Base-by-base conservation (phyloP, 2,888 invertebrate genomes). In the Drepana falcataria region DNA sequence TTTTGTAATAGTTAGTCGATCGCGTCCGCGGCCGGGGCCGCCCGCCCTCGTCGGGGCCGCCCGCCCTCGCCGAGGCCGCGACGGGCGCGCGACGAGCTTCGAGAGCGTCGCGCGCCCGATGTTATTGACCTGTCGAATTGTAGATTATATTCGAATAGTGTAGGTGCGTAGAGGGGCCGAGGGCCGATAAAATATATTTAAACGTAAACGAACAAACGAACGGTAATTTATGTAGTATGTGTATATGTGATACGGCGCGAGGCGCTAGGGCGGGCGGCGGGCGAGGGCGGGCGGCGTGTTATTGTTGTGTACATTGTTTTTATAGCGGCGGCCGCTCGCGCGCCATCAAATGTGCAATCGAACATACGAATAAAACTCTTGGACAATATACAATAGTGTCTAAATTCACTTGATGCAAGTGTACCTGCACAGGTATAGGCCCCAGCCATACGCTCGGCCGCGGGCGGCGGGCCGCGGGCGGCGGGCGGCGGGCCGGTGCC, bases 221-320 rank as follows among this genome's bases (percentile, higher is more conserved):
- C 21, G 21, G 44, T 44, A 9, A 44, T 44, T 6, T 44, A 44
- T 21, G 3, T 44, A 9, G 9, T 44, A 40, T 3, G 4, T 2
- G 9, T 44, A 9, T 44, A 44, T 44, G 44, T 44, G 44, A 44
- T 44, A 44, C 6, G 44, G 44, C 9, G 21, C 21, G 21, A 21
- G 21, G 21, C 21, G 21, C 21, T 21, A 21, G 21, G 21, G 21
- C 21, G 21, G 21, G 21, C 21, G 21, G 21, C 21, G 21, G 21
- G 21, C 21, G 21, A 21, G 21, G 21, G 21, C 21, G 21, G 21
- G 21, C 70, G 68, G 64, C 68, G 68, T 73, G 79, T 81, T 79
- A 79, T 80, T 81, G 75, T 83, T 81, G 75, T 84, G 84, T 85
- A 86, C 74, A 86, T 83, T 81, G 79, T 75, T 79, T 79, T 81